Conservation (phyloP, 92 coral and sea anemone species). For the Heliopora coerulea region DNA sequence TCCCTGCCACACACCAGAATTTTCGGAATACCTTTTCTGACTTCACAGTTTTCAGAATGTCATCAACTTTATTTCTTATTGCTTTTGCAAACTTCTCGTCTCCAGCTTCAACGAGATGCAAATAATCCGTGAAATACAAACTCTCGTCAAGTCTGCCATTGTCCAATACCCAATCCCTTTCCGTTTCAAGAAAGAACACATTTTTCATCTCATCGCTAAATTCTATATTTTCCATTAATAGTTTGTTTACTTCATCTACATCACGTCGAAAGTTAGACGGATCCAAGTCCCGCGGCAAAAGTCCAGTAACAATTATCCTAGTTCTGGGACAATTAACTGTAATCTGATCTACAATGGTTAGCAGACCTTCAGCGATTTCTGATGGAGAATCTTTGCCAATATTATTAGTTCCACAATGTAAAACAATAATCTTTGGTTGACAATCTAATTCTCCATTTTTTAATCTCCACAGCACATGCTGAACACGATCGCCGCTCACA, state of each 20-base stretch:
- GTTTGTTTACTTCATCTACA: slow-evolving; percentile 66
- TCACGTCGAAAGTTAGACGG: slow-evolving; percentile 61
- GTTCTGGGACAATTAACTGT: slow-evolving; percentile 58
- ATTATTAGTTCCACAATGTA: slow-evolving; percentile 97
- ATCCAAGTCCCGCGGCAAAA: slow-evolving; percentile 79
- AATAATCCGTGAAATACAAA: slow-evolving; percentile 73
- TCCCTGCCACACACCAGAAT: slow-evolving; percentile 11
- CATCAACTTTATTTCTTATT: slow-evolving; percentile 59
- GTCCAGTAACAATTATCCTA: slow-evolving; percentile 68
- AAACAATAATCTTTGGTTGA: slow-evolving; percentile 70
- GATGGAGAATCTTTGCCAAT: slow-evolving; percentile 70
- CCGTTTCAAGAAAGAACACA: slow-evolving; percentile 83
- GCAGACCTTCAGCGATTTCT: slow-evolving; percentile 80
- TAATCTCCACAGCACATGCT: slow-evolving; percentile 93
- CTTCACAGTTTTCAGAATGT: slow-evolving; percentile 52
- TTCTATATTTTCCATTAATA: slow-evolving; percentile 75
- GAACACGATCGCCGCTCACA: slow-evolving; percentile 90
- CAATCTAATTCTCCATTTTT: slow-evolving; percentile 87
- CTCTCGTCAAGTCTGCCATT: slow-evolving; percentile 71
- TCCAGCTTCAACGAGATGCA: slow-evolving; percentile 89
- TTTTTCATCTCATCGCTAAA: slow-evolving; percentile 72
- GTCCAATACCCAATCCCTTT: slow-evolving; percentile 79
- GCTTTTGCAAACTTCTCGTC: slow-evolving; percentile 85
- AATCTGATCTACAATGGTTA: slow-evolving; percentile 82
- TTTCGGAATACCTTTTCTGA: slow-evolving; percentile 37